phyloP scores from a whole-genome alignment of 2,888 invertebrate species.

The Cataglyphis rosenhaueri region DNA sequence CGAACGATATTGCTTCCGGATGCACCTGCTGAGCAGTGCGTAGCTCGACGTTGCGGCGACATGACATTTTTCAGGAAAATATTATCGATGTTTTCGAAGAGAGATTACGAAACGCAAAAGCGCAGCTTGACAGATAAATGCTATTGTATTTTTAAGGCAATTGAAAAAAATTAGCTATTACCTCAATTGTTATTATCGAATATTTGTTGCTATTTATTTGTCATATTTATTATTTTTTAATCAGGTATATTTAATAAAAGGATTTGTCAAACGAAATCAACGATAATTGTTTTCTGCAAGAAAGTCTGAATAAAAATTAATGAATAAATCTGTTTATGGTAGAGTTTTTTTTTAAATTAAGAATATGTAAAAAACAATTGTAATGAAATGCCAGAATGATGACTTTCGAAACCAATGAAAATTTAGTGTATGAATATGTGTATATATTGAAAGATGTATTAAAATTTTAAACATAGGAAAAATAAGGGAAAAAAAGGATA shows the following conservation, averaged over 20 bases:
- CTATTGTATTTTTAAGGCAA: neutral
- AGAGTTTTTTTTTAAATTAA: neutral
- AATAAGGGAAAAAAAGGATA: neutral
- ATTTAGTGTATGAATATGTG: slow-evolving; percentile 1
- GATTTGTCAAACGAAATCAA: neutral
- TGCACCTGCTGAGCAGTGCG: slow-evolving; percentile 8
- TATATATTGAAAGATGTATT: slow-evolving; percentile 19
- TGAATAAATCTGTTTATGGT: neutral
- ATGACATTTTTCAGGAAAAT: slow-evolving; percentile 36
- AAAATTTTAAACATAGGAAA: slow-evolving; percentile 22
- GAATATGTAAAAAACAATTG: neutral
- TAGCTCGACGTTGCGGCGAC: neutral
- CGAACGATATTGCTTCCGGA: slow-evolving; percentile 11
- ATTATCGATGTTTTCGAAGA: neutral
- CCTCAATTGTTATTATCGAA: neutral
- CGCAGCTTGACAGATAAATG: neutral
- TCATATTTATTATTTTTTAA: neutral
- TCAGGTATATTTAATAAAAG: neutral
- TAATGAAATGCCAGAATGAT: neutral
- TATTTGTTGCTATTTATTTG: neutral
- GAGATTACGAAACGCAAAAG: neutral
- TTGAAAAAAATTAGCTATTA: neutral
- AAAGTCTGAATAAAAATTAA: neutral
- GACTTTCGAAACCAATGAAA: slow-evolving; percentile 9
- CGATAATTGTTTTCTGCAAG: neutral